Conservation (phyloP, 1,140 invertebrate species). For the Hypothenemus hampei region DNA sequence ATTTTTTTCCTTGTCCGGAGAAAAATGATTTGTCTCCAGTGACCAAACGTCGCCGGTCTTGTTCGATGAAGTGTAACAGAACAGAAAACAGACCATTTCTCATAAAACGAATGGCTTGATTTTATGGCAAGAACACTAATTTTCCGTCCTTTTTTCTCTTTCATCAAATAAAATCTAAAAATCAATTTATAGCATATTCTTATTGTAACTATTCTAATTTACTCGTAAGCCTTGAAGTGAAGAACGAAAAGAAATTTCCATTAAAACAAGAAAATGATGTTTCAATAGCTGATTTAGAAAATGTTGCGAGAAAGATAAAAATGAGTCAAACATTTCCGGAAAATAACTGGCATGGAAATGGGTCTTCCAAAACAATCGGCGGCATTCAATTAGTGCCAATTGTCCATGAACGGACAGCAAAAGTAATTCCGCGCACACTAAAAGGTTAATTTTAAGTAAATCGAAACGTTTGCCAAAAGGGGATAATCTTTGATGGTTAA, state of each 20-base stretch:
- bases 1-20: constrained; percentile 10
- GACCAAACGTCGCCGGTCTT: constrained; percentile 12
- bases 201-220: no score
- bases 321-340: not conserved
- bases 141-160: constrained; percentile 3
- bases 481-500: constrained; percentile 17
- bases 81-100: constrained; percentile 16
- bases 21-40: constrained; percentile 21
- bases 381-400: constrained; percentile 6
- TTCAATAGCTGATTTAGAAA: no score
- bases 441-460: constrained; percentile 14
- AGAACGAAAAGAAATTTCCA: no score
- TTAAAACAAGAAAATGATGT: no score
- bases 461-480: constrained; percentile 3
- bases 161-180: no score
- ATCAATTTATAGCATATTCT: no score
- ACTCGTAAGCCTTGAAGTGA: no score
- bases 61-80: constrained; percentile 11
- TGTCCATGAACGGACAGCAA: constrained; percentile 5
- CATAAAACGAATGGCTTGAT: constrained; percentile 11
- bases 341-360: not conserved
- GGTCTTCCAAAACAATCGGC: constrained; percentile 1
- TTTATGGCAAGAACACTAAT: constrained; percentile 12
- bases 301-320: no score
- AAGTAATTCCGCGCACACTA: constrained; percentile 2